Base-by-base conservation (phyloP, 2,113 vertebrate genomes). In the Lontra canadensis region DNA sequence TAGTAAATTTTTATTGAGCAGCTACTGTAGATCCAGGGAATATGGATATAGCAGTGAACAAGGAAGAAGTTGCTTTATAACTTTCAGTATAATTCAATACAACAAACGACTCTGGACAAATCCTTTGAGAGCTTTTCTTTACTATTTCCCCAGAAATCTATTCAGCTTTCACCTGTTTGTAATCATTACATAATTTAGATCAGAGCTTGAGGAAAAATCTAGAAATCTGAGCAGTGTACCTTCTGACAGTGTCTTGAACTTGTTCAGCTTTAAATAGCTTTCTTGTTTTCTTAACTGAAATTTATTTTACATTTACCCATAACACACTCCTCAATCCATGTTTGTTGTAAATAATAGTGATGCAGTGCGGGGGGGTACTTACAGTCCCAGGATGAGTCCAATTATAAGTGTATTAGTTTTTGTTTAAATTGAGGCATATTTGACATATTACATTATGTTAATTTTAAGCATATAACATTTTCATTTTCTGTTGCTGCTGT, bases 141-240 rank as follows among this genome's bases (percentile, higher is more conserved):
- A 90, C 84, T 96, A 47, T 94, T 79, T 96, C 94, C 29, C 11
- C 21, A 63, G 17, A 67, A 36, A n/a, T 83, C 17, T 90, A 42
- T 31, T 92, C 20, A 57, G 34, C 39, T 96, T 92, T 94, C 14
- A 76, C 49, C 2, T 59, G 4, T 73, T 95, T 23, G 82, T 85
- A 65, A 95, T 84, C 90, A 49, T 76, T 80, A 6, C 44, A 73
- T 86, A 81, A 86, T 81, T 82, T 82, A 78, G 82, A 65, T 44
- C 25, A 59, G n/a, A 83, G 47, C 34, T 71, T 61, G 20, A 93
- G 10, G 20, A 44, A 90, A 94, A 80, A 6, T 44, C n/a, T 88
- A 67, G 34, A 69, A 49, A 91, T 91, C 29, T 65, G 36, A 39
- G 36, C 23, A 69, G 12, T 36, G 23, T 88, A 21, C n/a, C 11